Base-by-base conservation (phyloP, 2,888 invertebrate species). In the Papilio elwesi region DNA sequence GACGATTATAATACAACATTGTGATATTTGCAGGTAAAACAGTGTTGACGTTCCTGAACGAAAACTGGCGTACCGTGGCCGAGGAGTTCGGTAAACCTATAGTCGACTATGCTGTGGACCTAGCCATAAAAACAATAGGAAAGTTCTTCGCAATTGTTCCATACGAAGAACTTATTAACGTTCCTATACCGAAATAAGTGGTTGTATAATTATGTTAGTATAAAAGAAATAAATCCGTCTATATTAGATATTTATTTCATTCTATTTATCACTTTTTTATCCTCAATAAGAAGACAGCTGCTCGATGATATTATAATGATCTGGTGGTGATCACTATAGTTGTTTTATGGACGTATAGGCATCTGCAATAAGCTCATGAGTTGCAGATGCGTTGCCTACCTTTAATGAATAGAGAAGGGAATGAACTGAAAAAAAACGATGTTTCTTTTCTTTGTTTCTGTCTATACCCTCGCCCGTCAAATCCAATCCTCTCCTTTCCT, bases 31-130 rank as follows among this genome's bases (percentile, higher is more conserved):
- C 84, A 93, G 93, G 93, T 85, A 74, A 79, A 0, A 86, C 93
- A 48, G 92, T 93, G 0, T 76, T 92, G 49, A 57, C 63, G 10
- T 93, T 93, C 78, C 78, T 93, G 0, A 93, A 93, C 71, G 88
- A 91, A 9, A 91, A 93, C 75, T 92, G 93, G 93, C 83, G 80
- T 66, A 82, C 83, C 0, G 90, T 93, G 0, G 88, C 91, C 0
- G 88, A 89, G 73, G 93, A 93, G 76, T 93, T 93, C 13, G 93
- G 93, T 1, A 91, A 91, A 76, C 93, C 93, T 0, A 87, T 93
- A 1, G 87, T 93, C 1, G 93, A 93, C 74, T 92, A 92, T 70
- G 86, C 92, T 0, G 91, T 92, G 4, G 91, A 91, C 0, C 76
- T 92, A 73, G 90, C 90, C 5, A 71, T 92, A 12, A 87, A 74